Evolutionary conservation across 2,113 vertebrate genomes (phyloP), one percentile per base, ranked within the genome.

Genomic region (Psammodynastes pulverulentus): DNA sequence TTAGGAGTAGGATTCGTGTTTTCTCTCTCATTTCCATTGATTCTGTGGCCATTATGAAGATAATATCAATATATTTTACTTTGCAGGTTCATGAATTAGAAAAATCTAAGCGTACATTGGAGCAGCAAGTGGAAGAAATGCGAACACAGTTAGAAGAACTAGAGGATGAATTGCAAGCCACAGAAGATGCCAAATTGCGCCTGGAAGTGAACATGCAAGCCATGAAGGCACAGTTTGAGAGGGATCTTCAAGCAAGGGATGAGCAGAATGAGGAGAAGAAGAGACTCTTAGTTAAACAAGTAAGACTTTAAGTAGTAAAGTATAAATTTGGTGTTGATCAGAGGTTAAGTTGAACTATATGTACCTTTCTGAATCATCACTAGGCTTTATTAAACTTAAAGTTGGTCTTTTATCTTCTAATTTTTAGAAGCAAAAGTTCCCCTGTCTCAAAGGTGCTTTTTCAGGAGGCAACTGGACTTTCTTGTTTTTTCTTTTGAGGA

Each of bases 121-220:
- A 99, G 97, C 99, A 99, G 92, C 99, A 99, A 95, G 98, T 99
- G 93, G 99, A 99, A 84, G 99, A 99, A 96, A 99, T 99, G 99
- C 97, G 98, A 92, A 99, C 98, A 6, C 99, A 99, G 96, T 98
- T 99, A 89, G 99, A 99, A 93, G 99, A 99, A 96, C 98, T 99
- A 90, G 99, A 99, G 92, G 99, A 99, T 2, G 99, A 99, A 26
- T 98, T 99, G 23, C 99, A 99, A 97, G 99, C 98, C 87, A 99
- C 99, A 0, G 99, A 99, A 91, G 99, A 99, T 3, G 99, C 98
- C 94, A 99, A 99, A 89, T 98, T 99, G 9, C 98, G 99, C 4
- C 96, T 99, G 95, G 99, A 99, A 95, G 99, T 99, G 95, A 99
- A 99, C 98, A 99, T 99, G 99, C 99, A 99, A 97, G 99, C 99